Percentiles rank a stretch among this genome's conserved stretches.
phyloP scores from a whole-genome alignment of 1,140 invertebrate species.

The Oncopeltus fasciatus region DNA sequence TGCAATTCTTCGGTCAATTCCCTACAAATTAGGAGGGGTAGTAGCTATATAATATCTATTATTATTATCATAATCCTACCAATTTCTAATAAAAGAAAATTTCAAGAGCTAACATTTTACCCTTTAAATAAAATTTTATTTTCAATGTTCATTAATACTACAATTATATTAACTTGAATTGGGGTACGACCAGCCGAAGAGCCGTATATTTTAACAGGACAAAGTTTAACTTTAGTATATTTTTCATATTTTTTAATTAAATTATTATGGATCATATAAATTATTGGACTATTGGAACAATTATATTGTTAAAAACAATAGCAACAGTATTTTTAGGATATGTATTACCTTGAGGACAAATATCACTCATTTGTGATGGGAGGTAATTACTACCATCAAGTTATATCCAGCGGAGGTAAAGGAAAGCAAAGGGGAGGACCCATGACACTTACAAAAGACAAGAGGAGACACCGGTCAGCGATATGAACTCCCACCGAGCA shows the following conservation, averaged over 20 bases:
- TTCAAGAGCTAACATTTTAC: conserved; percentile 35
- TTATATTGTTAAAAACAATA: not conserved
- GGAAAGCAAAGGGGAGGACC: no score
- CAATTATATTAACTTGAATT: conserved; percentile 28
- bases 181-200: conserved; percentile 3
- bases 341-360: not conserved
- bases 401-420: no score
- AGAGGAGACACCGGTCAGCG: no score
- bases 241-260: conserved; percentile 12
- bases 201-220: not conserved
- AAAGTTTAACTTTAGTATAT: not conserved
- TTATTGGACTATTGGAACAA: not conserved
- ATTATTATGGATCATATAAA: no score
- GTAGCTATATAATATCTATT: conserved; percentile 47
- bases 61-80: conserved; percentile 42
- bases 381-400: not conserved
- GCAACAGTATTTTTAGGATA: not conserved
- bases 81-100: conserved; percentile 36
- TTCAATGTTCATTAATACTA: conserved; percentile 36
- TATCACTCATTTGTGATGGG: not conserved
- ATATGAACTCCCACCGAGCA: no score
- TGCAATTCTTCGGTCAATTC: conserved; percentile 46
- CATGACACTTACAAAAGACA: no score
- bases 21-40: conserved; percentile 52
- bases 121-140: conserved; percentile 40